A percentile compares a stretch with the other conserved stretches of the same genome.
phyloP scores from a whole-genome alignment of 2,797 vertebrate species.

The Lagorchestes hirsutus region DNA sequence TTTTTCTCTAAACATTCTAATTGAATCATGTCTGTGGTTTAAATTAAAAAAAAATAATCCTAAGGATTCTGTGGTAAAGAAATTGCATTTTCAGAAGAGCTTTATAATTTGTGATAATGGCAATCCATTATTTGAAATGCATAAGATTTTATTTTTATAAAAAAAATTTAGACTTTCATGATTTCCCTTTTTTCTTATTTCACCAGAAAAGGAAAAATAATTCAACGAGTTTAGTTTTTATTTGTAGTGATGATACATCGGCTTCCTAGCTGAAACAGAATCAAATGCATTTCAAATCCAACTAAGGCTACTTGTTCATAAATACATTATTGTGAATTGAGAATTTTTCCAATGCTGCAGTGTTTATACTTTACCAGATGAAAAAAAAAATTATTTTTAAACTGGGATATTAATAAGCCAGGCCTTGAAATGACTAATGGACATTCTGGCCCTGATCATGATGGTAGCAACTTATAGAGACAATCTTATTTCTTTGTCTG shows the following conservation, averaged over 20 bases:
- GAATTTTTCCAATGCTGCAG: conserved; percentile 62
- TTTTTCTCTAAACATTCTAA: background rate
- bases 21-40: background rate
- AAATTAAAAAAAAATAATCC: background rate
- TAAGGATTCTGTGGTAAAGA: background rate
- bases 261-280: conserved; percentile 26
- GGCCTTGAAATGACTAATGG: conserved; percentile 80
- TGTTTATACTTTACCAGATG: conserved; percentile 80
- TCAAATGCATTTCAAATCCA: conserved; percentile 42
- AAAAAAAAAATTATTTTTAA: conserved; percentile 67
- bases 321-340: conserved; percentile 57
- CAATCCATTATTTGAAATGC: background rate
- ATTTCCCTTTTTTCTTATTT: background rate
- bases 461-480: conserved; percentile 72
- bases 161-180: conserved; percentile 31
- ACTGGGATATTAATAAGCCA: conserved; percentile 73
- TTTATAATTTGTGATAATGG: background rate
- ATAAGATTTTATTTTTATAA: conserved; percentile 12
- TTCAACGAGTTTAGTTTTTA: conserved; percentile 15
- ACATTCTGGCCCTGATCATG: conserved; percentile 77
- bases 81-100: background rate
- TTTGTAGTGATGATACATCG: conserved; percentile 45
- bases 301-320: conserved; percentile 72
- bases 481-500: conserved; percentile 75
- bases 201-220: conserved; percentile 20